Evolutionary conservation across 2,888 invertebrate genomes (phyloP).

Genomic region (Hecatera dysodea): DNA sequence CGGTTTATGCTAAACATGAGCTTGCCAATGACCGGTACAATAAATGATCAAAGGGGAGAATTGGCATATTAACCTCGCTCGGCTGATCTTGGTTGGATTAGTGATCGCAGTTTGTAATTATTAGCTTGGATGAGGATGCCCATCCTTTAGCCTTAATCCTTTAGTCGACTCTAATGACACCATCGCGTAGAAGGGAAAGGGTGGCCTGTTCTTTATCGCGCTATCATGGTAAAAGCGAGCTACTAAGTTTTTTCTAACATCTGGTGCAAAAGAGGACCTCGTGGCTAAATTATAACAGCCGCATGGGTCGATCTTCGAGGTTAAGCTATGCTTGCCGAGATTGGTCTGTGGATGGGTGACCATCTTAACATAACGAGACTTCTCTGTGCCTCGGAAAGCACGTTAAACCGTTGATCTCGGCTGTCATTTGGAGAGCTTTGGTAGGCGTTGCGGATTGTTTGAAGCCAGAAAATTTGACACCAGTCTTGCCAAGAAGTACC

Average conservation of each 20-base stretch:
- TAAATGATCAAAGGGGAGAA: not conserved
- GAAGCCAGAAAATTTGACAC: too few relatives aligned
- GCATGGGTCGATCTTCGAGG: too few relatives aligned
- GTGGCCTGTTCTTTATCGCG: not conserved
- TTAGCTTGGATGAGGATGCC: not conserved
- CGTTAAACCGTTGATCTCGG: too few relatives aligned
- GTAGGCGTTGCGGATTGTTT: too few relatives aligned
- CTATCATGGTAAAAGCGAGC: not conserved
- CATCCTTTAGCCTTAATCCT: constrained; percentile 3
- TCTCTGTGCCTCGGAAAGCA: too few relatives aligned
- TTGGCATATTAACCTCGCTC: not conserved
- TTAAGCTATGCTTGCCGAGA: too few relatives aligned
- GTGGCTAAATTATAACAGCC: too few relatives aligned
- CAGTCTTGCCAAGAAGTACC: too few relatives aligned
- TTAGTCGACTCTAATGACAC: constrained; percentile 2
- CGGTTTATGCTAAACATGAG: not conserved
- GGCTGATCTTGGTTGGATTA: not conserved
- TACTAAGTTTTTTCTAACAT: not conserved
- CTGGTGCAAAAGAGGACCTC: not conserved
- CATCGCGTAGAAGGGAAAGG: not conserved
- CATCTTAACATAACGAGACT: too few relatives aligned
- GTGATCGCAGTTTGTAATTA: constrained; percentile 8
- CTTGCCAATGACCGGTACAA: not conserved
- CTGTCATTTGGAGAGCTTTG: too few relatives aligned
- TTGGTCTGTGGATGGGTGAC: too few relatives aligned